A percentile compares a stretch with the other conserved stretches of the same genome.
phyloP scores from a whole-genome alignment of 1,140 invertebrate genomes.

The Drosophila serrata region DNA sequence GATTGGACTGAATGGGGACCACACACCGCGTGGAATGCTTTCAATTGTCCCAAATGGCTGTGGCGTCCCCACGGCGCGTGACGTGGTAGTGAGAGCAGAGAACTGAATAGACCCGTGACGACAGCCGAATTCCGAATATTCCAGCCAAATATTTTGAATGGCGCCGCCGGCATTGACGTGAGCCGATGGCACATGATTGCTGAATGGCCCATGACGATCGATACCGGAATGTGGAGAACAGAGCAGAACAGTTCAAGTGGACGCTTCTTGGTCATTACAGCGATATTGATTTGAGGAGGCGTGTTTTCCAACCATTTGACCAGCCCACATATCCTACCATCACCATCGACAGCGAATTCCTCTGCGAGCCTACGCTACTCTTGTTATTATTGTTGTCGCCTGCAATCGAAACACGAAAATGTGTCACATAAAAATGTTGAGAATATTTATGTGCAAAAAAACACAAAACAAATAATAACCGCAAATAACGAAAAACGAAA shows the following conservation, averaged over 20 bases:
- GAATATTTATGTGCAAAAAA: slow-evolving; percentile 65
- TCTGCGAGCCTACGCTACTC: slow-evolving; percentile 30
- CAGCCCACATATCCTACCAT: slow-evolving; percentile 3
- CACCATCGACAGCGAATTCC: background rate
- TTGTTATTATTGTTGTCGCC: slow-evolving; percentile 53
- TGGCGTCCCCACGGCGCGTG: slow-evolving; percentile 72
- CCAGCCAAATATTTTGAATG: slow-evolving; percentile 60
- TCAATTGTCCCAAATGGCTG: slow-evolving; percentile 40
- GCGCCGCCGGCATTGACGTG: slow-evolving; percentile 67
- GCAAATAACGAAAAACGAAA: slow-evolving; percentile 36
- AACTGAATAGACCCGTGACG: slow-evolving; percentile 65
- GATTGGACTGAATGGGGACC: slow-evolving; percentile 33
- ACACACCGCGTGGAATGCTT: slow-evolving; percentile 24
- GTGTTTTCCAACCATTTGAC: slow-evolving; percentile 1
- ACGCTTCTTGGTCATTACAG: slow-evolving; percentile 27
- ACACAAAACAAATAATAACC: slow-evolving; percentile 42
- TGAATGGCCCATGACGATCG: slow-evolving; percentile 51
- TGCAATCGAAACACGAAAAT: slow-evolving; percentile 64
- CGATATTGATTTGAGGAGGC: slow-evolving; percentile 3
- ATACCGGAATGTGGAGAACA: slow-evolving; percentile 65
- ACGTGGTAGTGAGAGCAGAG: slow-evolving; percentile 52
- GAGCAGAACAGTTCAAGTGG: slow-evolving; percentile 63
- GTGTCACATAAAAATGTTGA: slow-evolving; percentile 70
- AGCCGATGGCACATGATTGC: slow-evolving; percentile 58
- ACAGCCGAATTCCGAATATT: slow-evolving; percentile 64